Percentiles rank a stretch among this genome's conserved stretches.
Evolutionary conservation across 2,113 vertebrate genomes (phyloP).

Genomic region (Poecilia latipinna): DNA sequence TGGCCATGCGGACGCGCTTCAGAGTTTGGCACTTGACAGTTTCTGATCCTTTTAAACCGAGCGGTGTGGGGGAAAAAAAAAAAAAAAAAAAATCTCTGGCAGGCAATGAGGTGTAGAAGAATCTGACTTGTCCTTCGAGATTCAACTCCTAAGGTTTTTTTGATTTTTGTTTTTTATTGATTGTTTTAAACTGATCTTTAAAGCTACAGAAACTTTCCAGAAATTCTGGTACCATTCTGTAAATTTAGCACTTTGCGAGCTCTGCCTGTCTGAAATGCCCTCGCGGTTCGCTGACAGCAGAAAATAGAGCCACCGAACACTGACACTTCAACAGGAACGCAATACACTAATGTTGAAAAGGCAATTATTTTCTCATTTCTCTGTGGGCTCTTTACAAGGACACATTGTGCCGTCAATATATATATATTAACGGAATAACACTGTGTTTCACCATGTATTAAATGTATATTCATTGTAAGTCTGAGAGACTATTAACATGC

Average conservation of each 20-base stretch:
- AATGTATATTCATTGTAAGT: slow-evolving; percentile 8
- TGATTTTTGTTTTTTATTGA: slow-evolving; percentile 63
- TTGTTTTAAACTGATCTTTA: slow-evolving; percentile 63
- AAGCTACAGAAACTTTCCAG: slow-evolving; percentile 36
- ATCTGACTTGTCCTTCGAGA: slow-evolving; percentile 44
- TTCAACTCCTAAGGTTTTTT: slow-evolving; percentile 29
- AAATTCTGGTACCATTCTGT: slow-evolving; percentile 32
- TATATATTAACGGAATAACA: slow-evolving; percentile 21
- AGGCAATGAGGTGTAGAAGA: slow-evolving; percentile 41
- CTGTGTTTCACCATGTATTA: slow-evolving; percentile 3
- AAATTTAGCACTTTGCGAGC: slow-evolving; percentile 45
- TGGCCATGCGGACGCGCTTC: slow-evolving; percentile 69
- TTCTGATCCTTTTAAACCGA: slow-evolving; percentile 73
- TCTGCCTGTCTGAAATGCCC: slow-evolving; percentile 21
- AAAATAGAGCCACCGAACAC: slow-evolving; percentile 20
- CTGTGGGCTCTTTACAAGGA: slow-evolving; percentile 11
- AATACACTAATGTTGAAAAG: slow-evolving; percentile 11
- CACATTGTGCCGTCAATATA: slow-evolving; percentile 25
- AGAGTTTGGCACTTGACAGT: slow-evolving; percentile 71
- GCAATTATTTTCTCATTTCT: slow-evolving; percentile 41
- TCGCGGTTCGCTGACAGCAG: slow-evolving; percentile 26
- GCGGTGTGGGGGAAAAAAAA: slow-evolving; percentile 34
- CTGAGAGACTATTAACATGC: neutral
- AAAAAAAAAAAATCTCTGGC: slow-evolving; percentile 46
- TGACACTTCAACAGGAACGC: slow-evolving; percentile 3